phyloP scores from a whole-genome alignment of 2,797 vertebrate genomes.

The Trachops cirrhosus region DNA sequence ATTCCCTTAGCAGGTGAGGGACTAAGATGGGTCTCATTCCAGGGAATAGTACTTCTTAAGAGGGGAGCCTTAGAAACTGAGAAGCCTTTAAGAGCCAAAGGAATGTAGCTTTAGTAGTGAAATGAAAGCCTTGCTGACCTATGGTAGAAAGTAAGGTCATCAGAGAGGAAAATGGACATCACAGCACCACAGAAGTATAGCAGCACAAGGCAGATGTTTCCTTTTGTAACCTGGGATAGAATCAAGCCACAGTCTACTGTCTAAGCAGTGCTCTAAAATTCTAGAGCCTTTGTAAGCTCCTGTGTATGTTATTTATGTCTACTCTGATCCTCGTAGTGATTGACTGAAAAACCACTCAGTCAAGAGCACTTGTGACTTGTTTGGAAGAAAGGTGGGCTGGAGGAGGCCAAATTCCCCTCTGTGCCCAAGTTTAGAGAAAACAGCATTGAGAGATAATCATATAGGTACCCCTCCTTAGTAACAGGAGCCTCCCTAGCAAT shows the following conservation, averaged over 20 bases:
- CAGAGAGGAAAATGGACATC: not conserved
- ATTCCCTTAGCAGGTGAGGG: not conserved
- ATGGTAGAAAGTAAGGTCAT: not conserved
- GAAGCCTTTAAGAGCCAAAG: not conserved
- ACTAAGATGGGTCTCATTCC: not conserved
- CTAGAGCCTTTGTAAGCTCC: not conserved
- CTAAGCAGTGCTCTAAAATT: rapidly evolving
- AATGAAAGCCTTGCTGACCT: not conserved
- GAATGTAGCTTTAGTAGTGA: not conserved
- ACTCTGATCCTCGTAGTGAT: not conserved
- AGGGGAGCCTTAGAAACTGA: not conserved
- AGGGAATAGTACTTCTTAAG: not conserved
- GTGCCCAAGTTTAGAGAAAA: not conserved
- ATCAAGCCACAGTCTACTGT: not conserved
- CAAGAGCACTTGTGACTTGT: not conserved
- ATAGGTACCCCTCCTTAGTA: not conserved
- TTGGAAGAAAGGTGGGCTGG: not conserved
- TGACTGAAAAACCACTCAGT: not conserved
- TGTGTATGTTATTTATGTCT: too few species aligned
- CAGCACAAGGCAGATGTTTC: not conserved
- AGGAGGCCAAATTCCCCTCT: not conserved
- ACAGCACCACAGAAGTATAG: rapidly evolving
- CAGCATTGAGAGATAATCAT: not conserved
- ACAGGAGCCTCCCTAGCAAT: not conserved
- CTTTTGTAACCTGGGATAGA: not conserved